Conservation (phyloP, 1,140 invertebrate genomes). For the Grapholita molesta region DNA sequence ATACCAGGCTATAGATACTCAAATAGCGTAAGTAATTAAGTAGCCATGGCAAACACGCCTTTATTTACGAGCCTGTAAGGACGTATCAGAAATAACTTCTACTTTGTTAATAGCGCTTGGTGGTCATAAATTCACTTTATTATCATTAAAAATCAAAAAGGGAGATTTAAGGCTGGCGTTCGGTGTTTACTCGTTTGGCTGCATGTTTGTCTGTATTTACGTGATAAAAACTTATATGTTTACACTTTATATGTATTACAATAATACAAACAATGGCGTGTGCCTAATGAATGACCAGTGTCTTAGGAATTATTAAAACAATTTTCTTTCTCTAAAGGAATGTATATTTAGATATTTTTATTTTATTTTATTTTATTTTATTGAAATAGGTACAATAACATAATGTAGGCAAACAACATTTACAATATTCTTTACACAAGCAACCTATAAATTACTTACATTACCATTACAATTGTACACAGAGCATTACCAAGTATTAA, state of each 20-base stretch:
- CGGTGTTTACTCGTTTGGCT: background rate
- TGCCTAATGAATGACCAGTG: too few relatives aligned
- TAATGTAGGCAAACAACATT: too few relatives aligned
- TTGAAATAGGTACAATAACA: too few relatives aligned
- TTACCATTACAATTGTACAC: too few relatives aligned
- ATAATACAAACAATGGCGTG: too few relatives aligned
- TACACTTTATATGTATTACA: background rate
- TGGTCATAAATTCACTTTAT: constrained; percentile 53
- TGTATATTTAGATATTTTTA: too few relatives aligned
- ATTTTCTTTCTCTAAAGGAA: too few relatives aligned
- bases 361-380: too few relatives aligned
- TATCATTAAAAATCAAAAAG: constrained; percentile 4
- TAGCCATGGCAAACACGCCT: background rate
- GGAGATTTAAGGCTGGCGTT: background rate
- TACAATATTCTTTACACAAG: too few relatives aligned
- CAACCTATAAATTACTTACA: too few relatives aligned
- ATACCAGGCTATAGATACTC: background rate
- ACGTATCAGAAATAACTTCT: constrained; percentile 35
- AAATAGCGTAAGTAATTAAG: background rate
- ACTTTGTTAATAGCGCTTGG: constrained; percentile 39
- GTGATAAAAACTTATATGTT: background rate
- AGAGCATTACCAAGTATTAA: too few relatives aligned
- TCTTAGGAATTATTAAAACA: too few relatives aligned
- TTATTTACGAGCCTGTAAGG: background rate
- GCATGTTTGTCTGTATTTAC: background rate